Evolutionary conservation across 2,113 vertebrate genomes (phyloP).

Genomic region (Silurus asotus): DNA sequence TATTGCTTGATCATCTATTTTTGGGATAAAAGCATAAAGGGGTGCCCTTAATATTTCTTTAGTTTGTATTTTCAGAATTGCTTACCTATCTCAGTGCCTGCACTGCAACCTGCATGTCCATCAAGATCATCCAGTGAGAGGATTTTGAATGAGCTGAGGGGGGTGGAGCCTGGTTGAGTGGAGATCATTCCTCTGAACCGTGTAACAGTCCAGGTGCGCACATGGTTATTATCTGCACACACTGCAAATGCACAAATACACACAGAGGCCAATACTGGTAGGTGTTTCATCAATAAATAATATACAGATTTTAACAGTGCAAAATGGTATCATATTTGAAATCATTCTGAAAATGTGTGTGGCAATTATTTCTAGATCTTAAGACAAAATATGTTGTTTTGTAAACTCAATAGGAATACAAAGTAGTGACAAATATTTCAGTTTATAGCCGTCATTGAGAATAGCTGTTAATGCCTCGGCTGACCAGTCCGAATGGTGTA

Average conservation of each 20-base stretch:
- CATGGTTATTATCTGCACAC: slow-evolving; percentile 91
- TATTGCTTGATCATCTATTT: not conserved
- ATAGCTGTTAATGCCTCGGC: not conserved
- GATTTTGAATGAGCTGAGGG: slow-evolving; percentile 89
- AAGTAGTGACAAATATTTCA: not conserved
- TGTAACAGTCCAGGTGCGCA: slow-evolving; percentile 89
- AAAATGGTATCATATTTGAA: too few relatives aligned
- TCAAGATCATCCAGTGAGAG: slow-evolving; percentile 82
- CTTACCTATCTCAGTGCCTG: slow-evolving; percentile 83
- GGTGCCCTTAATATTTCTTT: not conserved
- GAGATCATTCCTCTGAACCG: slow-evolving; percentile 93
- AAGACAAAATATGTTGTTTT: not conserved
- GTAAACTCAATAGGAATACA: not conserved
- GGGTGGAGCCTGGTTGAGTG: slow-evolving; percentile 89
- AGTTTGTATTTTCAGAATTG: not conserved
- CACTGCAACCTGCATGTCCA: slow-evolving; percentile 80
- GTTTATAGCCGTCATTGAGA: not conserved
- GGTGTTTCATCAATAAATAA: not conserved
- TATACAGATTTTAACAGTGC: not conserved
- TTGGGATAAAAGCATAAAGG: too few relatives aligned
- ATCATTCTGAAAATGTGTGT: not conserved
- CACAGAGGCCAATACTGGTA: not conserved
- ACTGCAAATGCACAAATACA: slow-evolving; percentile 67
- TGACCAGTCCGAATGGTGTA: not conserved
- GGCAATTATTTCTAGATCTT: not conserved